Evolutionary conservation across 2,888 invertebrate species (phyloP).

Genomic region (Syritta pipiens): DNA sequence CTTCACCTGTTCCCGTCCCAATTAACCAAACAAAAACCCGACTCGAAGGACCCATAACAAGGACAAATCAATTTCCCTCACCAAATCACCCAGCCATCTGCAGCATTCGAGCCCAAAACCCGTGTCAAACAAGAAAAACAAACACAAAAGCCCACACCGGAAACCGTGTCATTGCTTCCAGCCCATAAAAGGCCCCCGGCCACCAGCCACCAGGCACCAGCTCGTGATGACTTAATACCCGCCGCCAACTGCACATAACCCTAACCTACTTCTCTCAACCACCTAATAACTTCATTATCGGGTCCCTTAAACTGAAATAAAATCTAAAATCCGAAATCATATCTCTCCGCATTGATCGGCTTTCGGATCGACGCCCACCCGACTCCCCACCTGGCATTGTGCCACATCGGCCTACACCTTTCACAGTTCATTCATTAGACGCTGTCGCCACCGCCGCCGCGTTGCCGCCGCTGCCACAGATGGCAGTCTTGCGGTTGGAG

Average conservation of each 20-base stretch:
- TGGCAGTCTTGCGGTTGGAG: slow-evolving; percentile 5
- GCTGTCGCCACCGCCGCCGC: too few relatives aligned
- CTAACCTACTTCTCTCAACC: slow-evolving; percentile 51
- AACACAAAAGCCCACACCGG: slow-evolving; percentile 33
- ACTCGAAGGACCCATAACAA: too few relatives aligned
- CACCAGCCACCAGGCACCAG: neutral
- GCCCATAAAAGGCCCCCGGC: slow-evolving; percentile 14
- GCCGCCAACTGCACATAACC: slow-evolving; percentile 28
- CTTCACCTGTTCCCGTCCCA: too few relatives aligned
- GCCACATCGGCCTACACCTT: slow-evolving; percentile 61
- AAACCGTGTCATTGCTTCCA: slow-evolving; percentile 13
- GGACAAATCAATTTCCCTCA: too few relatives aligned
- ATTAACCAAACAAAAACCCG: too few relatives aligned
- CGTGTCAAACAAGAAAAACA: slow-evolving; percentile 24
- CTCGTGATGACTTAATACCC: slow-evolving; percentile 32
- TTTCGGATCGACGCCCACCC: slow-evolving; percentile 58
- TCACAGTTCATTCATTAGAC: slow-evolving; percentile 56
- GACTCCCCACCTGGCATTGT: slow-evolving; percentile 28
- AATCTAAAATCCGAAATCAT: slow-evolving; percentile 42
- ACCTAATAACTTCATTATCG: slow-evolving; percentile 63
- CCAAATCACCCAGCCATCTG: too few relatives aligned
- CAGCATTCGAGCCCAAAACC: neutral
- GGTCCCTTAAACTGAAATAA: slow-evolving; percentile 53
- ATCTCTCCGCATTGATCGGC: slow-evolving; percentile 49
- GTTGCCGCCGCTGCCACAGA: slow-evolving; percentile 29